Base-by-base conservation (phyloP, 2,113 vertebrate genomes). In the Nesoenas mayeri region DNA sequence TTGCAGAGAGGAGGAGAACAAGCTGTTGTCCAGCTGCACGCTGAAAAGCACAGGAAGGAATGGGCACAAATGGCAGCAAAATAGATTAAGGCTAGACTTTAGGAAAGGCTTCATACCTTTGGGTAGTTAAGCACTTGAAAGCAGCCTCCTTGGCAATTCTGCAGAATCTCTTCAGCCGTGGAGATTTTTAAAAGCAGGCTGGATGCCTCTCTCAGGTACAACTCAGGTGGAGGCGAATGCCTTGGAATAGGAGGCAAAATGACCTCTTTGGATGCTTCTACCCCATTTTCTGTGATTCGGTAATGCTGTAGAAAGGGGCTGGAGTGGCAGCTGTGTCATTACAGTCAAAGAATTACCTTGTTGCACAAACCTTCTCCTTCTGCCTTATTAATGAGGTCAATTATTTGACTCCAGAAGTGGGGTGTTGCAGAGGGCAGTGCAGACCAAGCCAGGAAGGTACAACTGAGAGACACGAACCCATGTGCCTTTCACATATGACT, bases 71-170 rank as follows among this genome's bases (percentile, higher is more conserved):
- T 57, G 78, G 86, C 42, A 81, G 28, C 40, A 66, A 62, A 89
- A 80, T 14, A 91, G 73, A 18, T 91, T 6, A 73, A 91, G 51
- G 10, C 5, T 13, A 48, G 67, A 32, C 32, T 91, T 87, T 3
- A 72, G 86, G 84, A 60, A 79, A 71, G 36, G 61, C 53, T 96
- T 96, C 77, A 26, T 87, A 11, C 61, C 85, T 81, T 38, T 79
- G 77, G 34, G 70, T 87, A 61, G 61, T 87, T 89, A 88, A 91
- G 66, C 70, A 65, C 77, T 95, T 79, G 65, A 86, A 67, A 96
- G 79, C 61, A 67, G 42, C 48, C 4, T 72, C 57, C 53, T 81
- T n/a, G 64, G 77, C 4, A 4, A 44, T 79, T 67, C 44, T 84
- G 34, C 54, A 81, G 73, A 60, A 91, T 28, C 80, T 84, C 61